These are phyloP conservation scores for Agrotis clavis DNA, from an alignment of 2,888 invertebrate species.

Conservation along the genomic window DNA sequence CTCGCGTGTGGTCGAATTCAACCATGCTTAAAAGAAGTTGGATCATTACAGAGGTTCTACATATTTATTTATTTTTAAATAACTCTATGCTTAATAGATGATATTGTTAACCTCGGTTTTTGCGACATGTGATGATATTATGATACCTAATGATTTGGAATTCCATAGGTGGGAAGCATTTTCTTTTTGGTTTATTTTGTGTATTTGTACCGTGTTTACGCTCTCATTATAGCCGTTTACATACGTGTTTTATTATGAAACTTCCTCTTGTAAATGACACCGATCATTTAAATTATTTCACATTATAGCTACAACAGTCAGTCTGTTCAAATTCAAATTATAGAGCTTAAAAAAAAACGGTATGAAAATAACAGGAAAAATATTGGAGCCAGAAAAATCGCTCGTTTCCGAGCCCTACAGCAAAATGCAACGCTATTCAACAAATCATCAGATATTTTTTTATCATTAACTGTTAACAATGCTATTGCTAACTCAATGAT, in stretches of 20 bases:
- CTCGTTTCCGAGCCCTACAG: conserved; percentile 34
- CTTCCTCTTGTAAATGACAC: not conserved
- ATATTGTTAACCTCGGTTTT: conserved; percentile 37
- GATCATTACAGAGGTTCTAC: too few relatives aligned
- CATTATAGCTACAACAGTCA: too few relatives aligned
- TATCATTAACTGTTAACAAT: conserved; percentile 38
- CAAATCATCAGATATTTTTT: conserved; percentile 18
- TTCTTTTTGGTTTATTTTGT: conserved; percentile 1
- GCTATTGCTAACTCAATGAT: conserved; percentile 20
- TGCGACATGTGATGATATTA: conserved; percentile 19
- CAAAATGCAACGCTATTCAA: conserved; percentile 10
- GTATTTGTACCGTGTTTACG: not conserved
- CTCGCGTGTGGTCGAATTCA: too few relatives aligned
- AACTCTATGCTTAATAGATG: conserved; percentile 1
- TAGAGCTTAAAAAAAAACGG: not conserved
- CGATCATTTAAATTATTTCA: not conserved
- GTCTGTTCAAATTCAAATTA: too few relatives aligned
- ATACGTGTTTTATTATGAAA: not conserved
- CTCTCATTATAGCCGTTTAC: not conserved
- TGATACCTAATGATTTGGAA: conserved; percentile 22
- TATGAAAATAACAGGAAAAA: not conserved
- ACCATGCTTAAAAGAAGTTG: too few relatives aligned
- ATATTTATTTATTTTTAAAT: too few relatives aligned
- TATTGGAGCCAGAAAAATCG: not conserved
- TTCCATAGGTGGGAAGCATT: not conserved